Conservation (phyloP, 2,113 vertebrate species). For the Hippoglossus stenolepis region DNA sequence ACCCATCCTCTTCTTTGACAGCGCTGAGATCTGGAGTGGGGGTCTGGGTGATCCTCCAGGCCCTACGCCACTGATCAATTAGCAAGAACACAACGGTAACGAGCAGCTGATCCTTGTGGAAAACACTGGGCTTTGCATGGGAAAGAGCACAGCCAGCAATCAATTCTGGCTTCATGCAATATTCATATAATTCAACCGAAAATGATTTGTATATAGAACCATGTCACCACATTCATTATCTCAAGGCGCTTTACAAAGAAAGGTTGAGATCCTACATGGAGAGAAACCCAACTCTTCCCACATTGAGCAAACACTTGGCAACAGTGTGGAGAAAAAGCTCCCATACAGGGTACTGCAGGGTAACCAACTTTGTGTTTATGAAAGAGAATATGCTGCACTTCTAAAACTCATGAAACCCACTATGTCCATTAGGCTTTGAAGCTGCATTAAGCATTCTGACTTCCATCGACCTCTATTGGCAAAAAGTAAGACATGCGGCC, state of each 20-base stretch:
- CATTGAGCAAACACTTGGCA: not conserved
- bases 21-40: not conserved
- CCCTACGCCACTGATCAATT: constrained; percentile 44
- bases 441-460: not conserved
- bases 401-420: constrained; percentile 8
- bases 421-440: constrained; percentile 35
- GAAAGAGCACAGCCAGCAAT: constrained; percentile 30
- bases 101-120: constrained; percentile 56
- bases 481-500: not conserved
- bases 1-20: not conserved
- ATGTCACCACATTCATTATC: not conserved
- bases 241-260: not conserved
- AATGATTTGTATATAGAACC: not conserved
- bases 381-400: not conserved
- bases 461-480: not conserved
- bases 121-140: constrained; percentile 26
- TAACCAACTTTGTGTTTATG: not conserved
- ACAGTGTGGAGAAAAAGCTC: not conserved
- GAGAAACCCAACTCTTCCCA: not conserved
- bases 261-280: not conserved
- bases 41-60: constrained; percentile 5
- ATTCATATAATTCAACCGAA: constrained; percentile 44
- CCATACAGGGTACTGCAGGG: not conserved
- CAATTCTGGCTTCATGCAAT: constrained; percentile 49
- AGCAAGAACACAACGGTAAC: constrained; percentile 45